Evolutionary conservation across 2,797 vertebrate species (phyloP).

Genomic region (Pangasius macronema): DNA sequence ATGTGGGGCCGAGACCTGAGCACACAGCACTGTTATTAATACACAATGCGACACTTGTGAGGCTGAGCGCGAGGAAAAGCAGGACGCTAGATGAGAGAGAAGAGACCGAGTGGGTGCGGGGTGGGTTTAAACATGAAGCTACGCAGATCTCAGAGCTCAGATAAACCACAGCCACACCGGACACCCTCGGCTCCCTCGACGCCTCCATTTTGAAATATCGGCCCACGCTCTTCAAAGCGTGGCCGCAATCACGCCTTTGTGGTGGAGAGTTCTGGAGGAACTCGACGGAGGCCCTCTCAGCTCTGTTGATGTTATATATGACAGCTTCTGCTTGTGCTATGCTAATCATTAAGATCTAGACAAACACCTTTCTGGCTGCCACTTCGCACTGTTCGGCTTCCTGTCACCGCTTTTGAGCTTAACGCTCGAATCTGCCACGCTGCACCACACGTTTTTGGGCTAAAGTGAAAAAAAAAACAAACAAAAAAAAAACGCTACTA

Average conservation of each 20-base stretch:
- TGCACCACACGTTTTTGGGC: constrained; percentile 36
- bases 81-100: background rate
- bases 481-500: constrained; percentile 13
- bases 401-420: constrained; percentile 52
- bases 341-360: constrained; percentile 60
- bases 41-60: constrained; percentile 51
- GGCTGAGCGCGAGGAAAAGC: constrained; percentile 33
- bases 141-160: constrained; percentile 47
- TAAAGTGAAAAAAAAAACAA: background rate
- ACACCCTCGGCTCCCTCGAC: constrained; percentile 14
- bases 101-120: constrained; percentile 9
- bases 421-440: constrained; percentile 29
- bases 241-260: constrained; percentile 48
- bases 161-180: constrained; percentile 24
- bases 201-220: constrained; percentile 56
- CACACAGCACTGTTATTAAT: constrained; percentile 53
- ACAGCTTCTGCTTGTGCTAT: constrained; percentile 51
- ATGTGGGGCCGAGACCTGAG: constrained; percentile 53
- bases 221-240: constrained; percentile 32
- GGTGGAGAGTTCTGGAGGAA: constrained; percentile 44
- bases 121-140: constrained; percentile 28
- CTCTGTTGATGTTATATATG: constrained; percentile 49
- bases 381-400: constrained; percentile 54
- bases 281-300: constrained; percentile 40
- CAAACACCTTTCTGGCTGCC: constrained; percentile 54